Percentiles rank a stretch among this genome's conserved stretches.
Conservation (phyloP, 2,797 vertebrate species). For the Sphenodon punctatus region DNA sequence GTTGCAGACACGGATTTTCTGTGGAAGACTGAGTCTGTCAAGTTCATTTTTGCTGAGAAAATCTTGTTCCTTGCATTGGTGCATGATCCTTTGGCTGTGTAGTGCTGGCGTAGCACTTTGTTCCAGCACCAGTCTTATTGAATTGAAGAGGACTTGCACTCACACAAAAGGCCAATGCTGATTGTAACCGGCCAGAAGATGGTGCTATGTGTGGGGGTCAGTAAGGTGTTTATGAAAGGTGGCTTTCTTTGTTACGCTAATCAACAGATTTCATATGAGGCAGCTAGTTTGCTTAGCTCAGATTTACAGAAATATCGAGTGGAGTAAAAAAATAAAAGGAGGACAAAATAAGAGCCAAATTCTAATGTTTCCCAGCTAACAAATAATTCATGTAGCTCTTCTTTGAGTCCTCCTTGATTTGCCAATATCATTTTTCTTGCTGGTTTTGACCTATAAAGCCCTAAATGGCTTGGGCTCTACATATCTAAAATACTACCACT, state of each 20-base stretch:
- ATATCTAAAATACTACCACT: too few species aligned
- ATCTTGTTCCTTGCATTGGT: background rate
- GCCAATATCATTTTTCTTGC: background rate
- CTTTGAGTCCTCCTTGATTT: background rate
- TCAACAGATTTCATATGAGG: background rate
- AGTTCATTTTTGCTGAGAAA: background rate
- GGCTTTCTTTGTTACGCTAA: constrained; percentile 16
- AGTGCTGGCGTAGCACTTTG: too few species aligned
- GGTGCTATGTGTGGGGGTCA: too few species aligned
- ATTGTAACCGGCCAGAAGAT: too few species aligned
- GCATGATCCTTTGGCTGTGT: too few species aligned
- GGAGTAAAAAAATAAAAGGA: background rate
- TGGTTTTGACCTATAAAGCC: too few species aligned
- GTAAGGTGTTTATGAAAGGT: constrained; percentile 8
- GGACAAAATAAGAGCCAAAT: background rate
- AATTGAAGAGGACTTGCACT: too few species aligned
- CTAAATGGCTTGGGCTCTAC: too few species aligned
- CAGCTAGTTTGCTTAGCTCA: constrained; percentile 33
- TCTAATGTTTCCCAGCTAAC: constrained; percentile 34
- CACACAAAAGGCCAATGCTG: too few species aligned
- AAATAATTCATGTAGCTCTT: too few species aligned
- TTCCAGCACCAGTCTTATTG: too few species aligned
- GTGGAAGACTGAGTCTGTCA: background rate
- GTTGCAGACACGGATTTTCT: background rate
- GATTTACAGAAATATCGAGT: background rate